Percentiles rank a stretch among this genome's conserved stretches.
phyloP scores from a whole-genome alignment of 1,140 invertebrate species.

The Colletes latitarsis region DNA sequence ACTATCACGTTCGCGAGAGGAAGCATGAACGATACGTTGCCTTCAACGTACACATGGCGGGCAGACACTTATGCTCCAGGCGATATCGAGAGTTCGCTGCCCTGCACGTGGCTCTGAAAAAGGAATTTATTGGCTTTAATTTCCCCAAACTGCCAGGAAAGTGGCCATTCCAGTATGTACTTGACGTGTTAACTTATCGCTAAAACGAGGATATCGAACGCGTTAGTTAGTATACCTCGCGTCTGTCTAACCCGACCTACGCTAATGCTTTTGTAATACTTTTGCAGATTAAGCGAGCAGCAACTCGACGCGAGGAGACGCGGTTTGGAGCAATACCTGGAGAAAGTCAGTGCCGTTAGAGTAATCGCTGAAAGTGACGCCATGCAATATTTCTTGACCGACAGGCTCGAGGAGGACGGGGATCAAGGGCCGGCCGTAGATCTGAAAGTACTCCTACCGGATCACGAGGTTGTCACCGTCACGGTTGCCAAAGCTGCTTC shows the following conservation, averaged over 20 bases:
- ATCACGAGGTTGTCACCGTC: constrained; percentile 94
- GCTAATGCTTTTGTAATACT: too few species aligned
- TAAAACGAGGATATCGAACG: neutral
- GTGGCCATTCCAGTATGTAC: constrained; percentile 94
- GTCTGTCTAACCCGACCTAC: too few species aligned
- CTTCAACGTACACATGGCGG: constrained; percentile 99
- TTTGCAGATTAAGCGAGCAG: constrained; percentile 91
- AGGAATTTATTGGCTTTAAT: constrained; percentile 98
- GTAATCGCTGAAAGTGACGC: constrained; percentile 99
- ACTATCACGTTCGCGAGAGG: constrained; percentile 91
- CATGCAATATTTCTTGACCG: constrained; percentile 98
- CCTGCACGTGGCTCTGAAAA: constrained; percentile 94
- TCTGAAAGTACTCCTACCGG: constrained; percentile 90
- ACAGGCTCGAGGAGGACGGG: constrained; percentile 90
- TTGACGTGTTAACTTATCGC: neutral
- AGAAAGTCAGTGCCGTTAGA: constrained; percentile 98
- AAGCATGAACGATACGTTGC: constrained; percentile 96
- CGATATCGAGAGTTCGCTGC: constrained; percentile 97
- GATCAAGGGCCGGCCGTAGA: constrained; percentile 94
- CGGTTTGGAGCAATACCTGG: constrained; percentile 98
- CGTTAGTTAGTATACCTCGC: too few species aligned
- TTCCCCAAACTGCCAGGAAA: constrained; percentile 99
- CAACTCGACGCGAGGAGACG: constrained; percentile 96
- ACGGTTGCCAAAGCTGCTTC: constrained; percentile 95
- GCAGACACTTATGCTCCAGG: constrained; percentile 96